Evolutionary conservation across 2,888 invertebrate species (phyloP), one percentile per base, ranked within the genome.

Genomic region (Drosophila kokeensis): DNA sequence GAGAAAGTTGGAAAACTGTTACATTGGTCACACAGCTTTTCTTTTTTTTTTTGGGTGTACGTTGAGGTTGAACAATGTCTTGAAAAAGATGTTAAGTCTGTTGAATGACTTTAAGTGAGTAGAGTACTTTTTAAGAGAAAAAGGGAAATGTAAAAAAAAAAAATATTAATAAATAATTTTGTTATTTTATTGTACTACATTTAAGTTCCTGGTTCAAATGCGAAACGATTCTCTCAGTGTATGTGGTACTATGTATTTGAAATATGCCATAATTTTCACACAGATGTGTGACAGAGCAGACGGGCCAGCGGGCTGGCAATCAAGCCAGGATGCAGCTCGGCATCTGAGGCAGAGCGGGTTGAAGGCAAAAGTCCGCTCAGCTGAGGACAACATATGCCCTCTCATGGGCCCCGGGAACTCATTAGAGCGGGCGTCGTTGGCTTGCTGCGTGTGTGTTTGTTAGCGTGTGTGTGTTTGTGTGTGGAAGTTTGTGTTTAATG

Each of bases 201-300:
- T 7, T 8, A 45, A 45, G 13, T 24, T 21, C 7, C 2, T 24
- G 15, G 15, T 2, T n/a, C 1, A 15, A 36, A 6, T 36, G n/a
- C 10, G 1, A 21, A 36, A 6, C 32, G n/a, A 48, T 70, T 76
- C 48, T 52, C 24, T 13, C 54, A 71, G 90, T 88, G 90, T 42
- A 67, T 18, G 59, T 59, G 55, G 70, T 34, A 70, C 81, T 70
- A 64, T 76, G 71, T 83, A 72, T 90, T 85, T 90, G 83, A 90
- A 85, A 85, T 90, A 83, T 85, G 87, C 85, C 87, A 90, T 85
- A 85, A 89, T 87, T 88, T 89, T 78, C 90, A 78, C 84, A 74
- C 90, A 90, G 85, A 87, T 90, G 82, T 89, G 90, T 85, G 90
- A 90, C 89, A 85, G 73, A 88, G 83, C 83, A 79, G 85, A 73